Evolutionary conservation across 1,140 invertebrate genomes (phyloP), one percentile per base, ranked within the genome.

Genomic region (Drosophila elegans): DNA sequence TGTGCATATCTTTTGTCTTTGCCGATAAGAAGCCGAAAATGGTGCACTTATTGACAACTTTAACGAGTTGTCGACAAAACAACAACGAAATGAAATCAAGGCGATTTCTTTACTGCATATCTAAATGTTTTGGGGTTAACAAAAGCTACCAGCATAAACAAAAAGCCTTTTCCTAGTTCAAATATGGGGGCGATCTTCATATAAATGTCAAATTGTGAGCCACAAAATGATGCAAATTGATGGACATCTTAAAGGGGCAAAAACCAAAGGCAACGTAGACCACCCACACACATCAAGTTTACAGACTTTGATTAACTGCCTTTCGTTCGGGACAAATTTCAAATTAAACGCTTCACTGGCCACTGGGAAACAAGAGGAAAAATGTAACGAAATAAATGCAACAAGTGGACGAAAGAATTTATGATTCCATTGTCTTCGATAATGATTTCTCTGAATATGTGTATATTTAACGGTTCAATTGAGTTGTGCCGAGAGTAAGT

Each of bases 1-100:
- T 9, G 25, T 67, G 49, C 52, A 42, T 71, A 54, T 72, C 60
- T 74, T 13, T 54, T 34, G 63, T 32, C 49, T 56, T 54, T 0
- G 57, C 68, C 29, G 84, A 88, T 88, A 90, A 88, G 80, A 72
- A 89, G 72, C 77, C 64, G 83, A 89, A 88, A 88, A 88, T 89
- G 84, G 80, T 89, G 84, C 84, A 88, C 84, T 88, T 88, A 88
- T 88, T 88, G 84, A 88, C 84, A 88, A 88, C 84, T 88, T 88
- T 88, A 88, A 88, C 84, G 84, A 86, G 82, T 81, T 72, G 55
- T 45, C 74, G 68, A 79, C 57, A 59, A 53, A 42, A 41, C 41
- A 46, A 29, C 69, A 48, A 53, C 56, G 45, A 64, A 79, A 48
- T 38, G 54, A 71, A 72, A 73, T 44, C 52, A 60, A 67, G 54